Evolutionary conservation across 2,888 invertebrate species (phyloP).

Genomic region (Xestobium rufovillosum): DNA sequence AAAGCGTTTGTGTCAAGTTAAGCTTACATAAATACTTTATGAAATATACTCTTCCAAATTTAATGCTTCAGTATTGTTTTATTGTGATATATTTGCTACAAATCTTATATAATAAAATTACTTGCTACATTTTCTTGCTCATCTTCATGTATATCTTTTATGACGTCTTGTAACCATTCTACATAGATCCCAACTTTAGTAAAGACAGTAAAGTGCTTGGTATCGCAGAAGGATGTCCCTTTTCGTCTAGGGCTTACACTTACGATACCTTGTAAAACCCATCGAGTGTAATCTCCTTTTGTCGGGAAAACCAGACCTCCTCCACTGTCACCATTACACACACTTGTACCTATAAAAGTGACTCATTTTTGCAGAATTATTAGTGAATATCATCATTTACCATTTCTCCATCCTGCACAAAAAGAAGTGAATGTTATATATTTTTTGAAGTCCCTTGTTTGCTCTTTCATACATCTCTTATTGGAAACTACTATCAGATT

Average conservation of each 20-base stretch:
- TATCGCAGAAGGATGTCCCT: conserved; percentile 41
- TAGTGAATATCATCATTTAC: no score
- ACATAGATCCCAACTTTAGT: conserved; percentile 42
- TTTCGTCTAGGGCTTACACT: conserved; percentile 42
- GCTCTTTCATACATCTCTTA: conserved; percentile 45
- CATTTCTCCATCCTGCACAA: conserved; percentile 55
- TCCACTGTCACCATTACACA: conserved; percentile 58
- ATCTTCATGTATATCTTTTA: no score
- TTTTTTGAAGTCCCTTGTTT: conserved; percentile 45
- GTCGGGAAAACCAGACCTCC: conserved; percentile 50
- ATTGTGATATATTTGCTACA: no score
- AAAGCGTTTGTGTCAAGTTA: no score
- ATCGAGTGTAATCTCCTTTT: conserved; percentile 30
- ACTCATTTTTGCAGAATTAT: background rate
- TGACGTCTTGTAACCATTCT: conserved; percentile 28
- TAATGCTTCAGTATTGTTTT: no score
- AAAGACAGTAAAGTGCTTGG: conserved; percentile 42
- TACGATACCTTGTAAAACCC: conserved; percentile 43
- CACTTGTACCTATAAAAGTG: conserved; percentile 44
- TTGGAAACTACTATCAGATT: conserved; percentile 48
- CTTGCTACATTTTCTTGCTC: no score
- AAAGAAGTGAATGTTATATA: conserved; percentile 54
- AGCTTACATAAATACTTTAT: no score
- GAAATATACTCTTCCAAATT: no score
- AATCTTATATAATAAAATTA: no score